Conservation (phyloP, 2,113 vertebrate species). For the Hypocryptadius cinnamomeus region DNA sequence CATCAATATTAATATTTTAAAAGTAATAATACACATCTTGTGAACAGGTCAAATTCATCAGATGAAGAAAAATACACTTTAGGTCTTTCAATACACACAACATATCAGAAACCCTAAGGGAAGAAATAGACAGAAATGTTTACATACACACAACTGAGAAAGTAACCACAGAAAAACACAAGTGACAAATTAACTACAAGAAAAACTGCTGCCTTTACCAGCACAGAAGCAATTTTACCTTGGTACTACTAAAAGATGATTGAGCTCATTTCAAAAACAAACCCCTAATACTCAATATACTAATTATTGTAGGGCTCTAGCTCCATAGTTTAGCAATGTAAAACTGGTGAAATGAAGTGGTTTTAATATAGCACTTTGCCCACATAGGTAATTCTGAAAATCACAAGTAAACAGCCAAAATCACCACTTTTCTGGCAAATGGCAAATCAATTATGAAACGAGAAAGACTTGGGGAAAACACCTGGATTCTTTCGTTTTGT, state of each 20-base stretch:
- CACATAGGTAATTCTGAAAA: not conserved
- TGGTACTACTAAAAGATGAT: not conserved
- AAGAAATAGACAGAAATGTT: not conserved
- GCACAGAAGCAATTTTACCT: not conserved
- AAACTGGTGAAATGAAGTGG: not conserved
- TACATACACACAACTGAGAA: not conserved
- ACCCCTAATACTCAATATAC: not conserved
- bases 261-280: not conserved
- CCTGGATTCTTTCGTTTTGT: not conserved
- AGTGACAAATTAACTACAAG: not conserved
- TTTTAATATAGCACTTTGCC: not conserved
- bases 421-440: not conserved
- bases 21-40: not conserved
- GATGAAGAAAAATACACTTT: not conserved
- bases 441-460: not conserved
- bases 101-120: not conserved
- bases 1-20: not conserved
- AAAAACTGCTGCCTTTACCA: not conserved
- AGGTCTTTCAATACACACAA: not conserved
- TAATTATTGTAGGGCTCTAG: not conserved
- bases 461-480: not conserved
- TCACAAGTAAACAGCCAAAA: not conserved
- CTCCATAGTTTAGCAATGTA: not conserved
- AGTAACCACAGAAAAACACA: not conserved
- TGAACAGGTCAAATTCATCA: slow-evolving; percentile 19